Evolutionary conservation across 1,140 invertebrate species (phyloP).

Genomic region (Drosophila parabipectinata): DNA sequence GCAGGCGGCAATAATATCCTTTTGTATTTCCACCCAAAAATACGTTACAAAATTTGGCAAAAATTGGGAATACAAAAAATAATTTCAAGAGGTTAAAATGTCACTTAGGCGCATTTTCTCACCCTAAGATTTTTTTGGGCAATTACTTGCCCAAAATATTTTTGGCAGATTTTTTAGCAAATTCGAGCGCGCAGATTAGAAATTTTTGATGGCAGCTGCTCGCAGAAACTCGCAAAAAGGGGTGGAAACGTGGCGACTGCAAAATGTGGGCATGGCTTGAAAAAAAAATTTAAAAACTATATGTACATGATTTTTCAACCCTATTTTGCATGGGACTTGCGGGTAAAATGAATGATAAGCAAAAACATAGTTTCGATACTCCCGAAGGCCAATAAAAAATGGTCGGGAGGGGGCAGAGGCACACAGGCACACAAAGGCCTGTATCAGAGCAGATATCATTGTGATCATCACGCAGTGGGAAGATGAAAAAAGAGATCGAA

Average conservation of each 20-base stretch:
- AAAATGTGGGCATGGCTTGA: slow-evolving; percentile 49
- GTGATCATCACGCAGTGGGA: slow-evolving; percentile 56
- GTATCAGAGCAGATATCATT: slow-evolving; percentile 50
- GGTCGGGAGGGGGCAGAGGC: slow-evolving; percentile 26
- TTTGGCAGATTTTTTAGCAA: slow-evolving; percentile 42
- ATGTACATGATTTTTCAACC: slow-evolving; percentile 56
- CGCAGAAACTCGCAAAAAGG: slow-evolving; percentile 40
- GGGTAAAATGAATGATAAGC: slow-evolving; percentile 56
- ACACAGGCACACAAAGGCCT: slow-evolving; percentile 19
- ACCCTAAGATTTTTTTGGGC: slow-evolving; percentile 44
- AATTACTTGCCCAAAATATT: slow-evolving; percentile 49
- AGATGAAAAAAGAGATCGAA: slow-evolving; percentile 29
- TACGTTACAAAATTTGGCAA: slow-evolving; percentile 57
- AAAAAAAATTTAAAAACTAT: slow-evolving; percentile 26
- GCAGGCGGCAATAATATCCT: slow-evolving; percentile 62
- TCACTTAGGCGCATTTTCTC: slow-evolving; percentile 65
- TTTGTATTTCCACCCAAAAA: slow-evolving; percentile 35
- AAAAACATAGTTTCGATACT: slow-evolving; percentile 43
- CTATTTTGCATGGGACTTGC: slow-evolving; percentile 64
- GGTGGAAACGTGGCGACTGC: slow-evolving; percentile 53
- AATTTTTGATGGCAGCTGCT: slow-evolving; percentile 61
- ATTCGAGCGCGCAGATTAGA: slow-evolving; percentile 59
- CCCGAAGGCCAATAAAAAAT: slow-evolving; percentile 60
- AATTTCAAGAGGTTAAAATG: slow-evolving; percentile 73
- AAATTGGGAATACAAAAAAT: slow-evolving; percentile 15